Percentiles rank a stretch among this genome's conserved stretches.
These are phyloP conservation scores for Pteronura brasiliensis DNA, from an alignment of 2,113 vertebrate genomes.

Conservation along the genomic window DNA sequence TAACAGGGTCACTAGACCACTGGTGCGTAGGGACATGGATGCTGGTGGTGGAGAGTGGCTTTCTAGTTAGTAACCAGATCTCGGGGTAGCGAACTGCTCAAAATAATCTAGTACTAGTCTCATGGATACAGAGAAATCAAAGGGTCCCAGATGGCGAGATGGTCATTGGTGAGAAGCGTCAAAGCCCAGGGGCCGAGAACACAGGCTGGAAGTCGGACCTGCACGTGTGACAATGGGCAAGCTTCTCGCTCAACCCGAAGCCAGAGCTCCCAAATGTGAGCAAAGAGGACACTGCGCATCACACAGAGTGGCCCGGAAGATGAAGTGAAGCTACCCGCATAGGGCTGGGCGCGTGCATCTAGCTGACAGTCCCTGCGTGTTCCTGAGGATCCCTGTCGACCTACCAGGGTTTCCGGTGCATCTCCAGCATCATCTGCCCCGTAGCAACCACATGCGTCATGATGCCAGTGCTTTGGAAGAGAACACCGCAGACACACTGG, in stretches of 20 bases:
- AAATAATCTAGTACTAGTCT: neutral
- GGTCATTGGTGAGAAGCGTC: neutral
- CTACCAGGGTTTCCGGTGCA: neutral
- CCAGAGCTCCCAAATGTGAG: neutral
- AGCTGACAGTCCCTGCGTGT: neutral
- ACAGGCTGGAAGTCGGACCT: neutral
- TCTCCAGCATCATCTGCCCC: neutral
- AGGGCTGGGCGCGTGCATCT: neutral
- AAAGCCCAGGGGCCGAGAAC: neutral
- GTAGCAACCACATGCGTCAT: neutral
- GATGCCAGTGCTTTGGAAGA: neutral
- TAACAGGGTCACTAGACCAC: neutral
- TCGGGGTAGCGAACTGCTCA: neutral
- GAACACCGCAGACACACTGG: neutral
- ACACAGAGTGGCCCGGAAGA: neutral
- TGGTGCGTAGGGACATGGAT: no score
- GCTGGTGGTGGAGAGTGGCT: neutral
- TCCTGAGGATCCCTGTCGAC: neutral
- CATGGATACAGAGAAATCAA: no score
- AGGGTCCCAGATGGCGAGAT: neutral
- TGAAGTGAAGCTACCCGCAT: fast-evolving
- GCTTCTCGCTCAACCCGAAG: neutral
- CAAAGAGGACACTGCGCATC: neutral
- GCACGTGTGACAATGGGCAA: neutral
- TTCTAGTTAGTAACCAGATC: neutral